Base-by-base conservation (phyloP, 2,888 invertebrate genomes). In the Schizotus pectinicornis region DNA sequence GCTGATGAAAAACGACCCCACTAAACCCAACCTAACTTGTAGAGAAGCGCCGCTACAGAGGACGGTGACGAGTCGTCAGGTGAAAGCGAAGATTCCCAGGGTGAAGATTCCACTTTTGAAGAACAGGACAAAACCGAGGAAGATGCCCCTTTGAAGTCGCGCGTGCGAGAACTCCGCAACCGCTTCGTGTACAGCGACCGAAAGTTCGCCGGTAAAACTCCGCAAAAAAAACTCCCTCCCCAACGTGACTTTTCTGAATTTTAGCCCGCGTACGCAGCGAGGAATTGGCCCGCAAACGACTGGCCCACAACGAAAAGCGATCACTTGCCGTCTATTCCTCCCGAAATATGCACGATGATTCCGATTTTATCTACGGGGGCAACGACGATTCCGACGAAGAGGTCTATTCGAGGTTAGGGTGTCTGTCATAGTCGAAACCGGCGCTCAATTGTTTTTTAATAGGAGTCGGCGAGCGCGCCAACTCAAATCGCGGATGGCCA, bases 281-380 rank as follows among this genome's bases (percentile, higher is more conserved):
- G 8, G 52, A 56, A 43, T 38, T 61, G 36, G 61, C 63, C 42
- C 68, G 65, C 51, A 71, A 71, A 50, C 64, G 68, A 32, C 67
- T 73, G 53, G 66, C 74, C 6, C 61, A 75, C 48, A 65, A 71
- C 53, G 70, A 71, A 45, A 68, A 74, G 55, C 71, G 70, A 53
- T 63, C 69, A 11, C 64, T 76, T 34, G 62, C 73, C 6, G 71
- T 77, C 8, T 77, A 74, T 66, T 71, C 75, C 56, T 53, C 69
- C 3, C 70, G 64, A 50, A 75, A 76, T 59, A 77, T 77, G 76
- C 74, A 72, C 12, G 70, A 74, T 45, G 76, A 77, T 57, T 71
- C 72, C 13, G 74, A 74, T 62, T 48, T 65, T 11, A 73, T 68
- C 30, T 69, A 73, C 57, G 71, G 59, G 32, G 22, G 22, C 22